Conservation (phyloP, 2,797 vertebrate genomes). For the Amblyraja radiata region DNA sequence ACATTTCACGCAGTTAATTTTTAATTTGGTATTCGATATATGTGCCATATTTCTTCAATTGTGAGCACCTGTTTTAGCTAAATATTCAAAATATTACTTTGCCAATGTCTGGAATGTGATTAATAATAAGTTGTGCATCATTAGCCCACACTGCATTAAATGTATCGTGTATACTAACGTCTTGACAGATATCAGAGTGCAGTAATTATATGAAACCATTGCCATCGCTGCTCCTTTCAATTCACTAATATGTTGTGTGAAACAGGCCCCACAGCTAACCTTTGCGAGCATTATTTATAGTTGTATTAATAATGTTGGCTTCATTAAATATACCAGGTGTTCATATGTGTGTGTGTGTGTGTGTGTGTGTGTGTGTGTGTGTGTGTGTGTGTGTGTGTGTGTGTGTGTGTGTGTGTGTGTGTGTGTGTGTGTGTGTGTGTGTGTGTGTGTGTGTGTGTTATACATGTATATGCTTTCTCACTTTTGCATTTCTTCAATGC, state of each 20-base stretch:
- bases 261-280: background rate
- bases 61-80: background rate
- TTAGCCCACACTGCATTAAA: background rate
- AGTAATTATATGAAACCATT: background rate
- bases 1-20: background rate
- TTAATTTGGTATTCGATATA: background rate
- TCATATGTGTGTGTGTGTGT: too few species aligned
- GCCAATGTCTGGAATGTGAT: background rate
- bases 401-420: too few species aligned
- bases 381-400: too few species aligned
- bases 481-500: background rate
- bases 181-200: background rate
- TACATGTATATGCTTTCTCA: background rate
- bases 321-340: background rate
- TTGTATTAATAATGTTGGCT: background rate
- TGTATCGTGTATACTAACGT: background rate
- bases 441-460: too few species aligned
- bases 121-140: background rate
- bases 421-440: too few species aligned
- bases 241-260: background rate
- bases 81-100: background rate
- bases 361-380: too few species aligned
- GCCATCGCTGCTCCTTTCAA: background rate
- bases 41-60: background rate
- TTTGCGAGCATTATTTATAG: background rate